Base-by-base conservation (phyloP, 1,140 invertebrate species). In the Leptopilina boulardi region DNA sequence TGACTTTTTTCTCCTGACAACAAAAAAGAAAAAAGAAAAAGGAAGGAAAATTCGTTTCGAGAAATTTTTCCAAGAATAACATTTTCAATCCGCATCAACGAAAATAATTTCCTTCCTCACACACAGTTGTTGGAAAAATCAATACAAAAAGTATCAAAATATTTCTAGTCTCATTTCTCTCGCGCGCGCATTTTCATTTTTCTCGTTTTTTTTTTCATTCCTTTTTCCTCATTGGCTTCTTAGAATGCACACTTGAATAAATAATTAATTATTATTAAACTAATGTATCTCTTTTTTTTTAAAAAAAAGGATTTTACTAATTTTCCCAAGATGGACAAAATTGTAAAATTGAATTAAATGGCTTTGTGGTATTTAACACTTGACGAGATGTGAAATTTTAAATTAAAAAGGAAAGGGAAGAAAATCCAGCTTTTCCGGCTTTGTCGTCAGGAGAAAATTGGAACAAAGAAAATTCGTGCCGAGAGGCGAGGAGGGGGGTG, bases 381-480 rank as follows among this genome's bases (percentile, higher is more conserved):
- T 66, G 26, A 34, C 26, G 59, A n/a, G 30, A 30, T 11, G 23
- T 66, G n/a, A 30, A 15, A 34, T 30, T 26, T 30, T 66, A n/a
- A n/a, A 66, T 30, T 30, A 30, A 30, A 30, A 66, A 30, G 23
- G 11, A n/a, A 54, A n/a, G 0, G 19, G 15, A 66, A 5, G 26
- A 34, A 66, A 66, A 30, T 66, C 23, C 21, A 66, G 59, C 26
- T 66, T 66, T 66, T 66, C 59, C 26, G 23, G 59, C 59, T 66
- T 30, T 66, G 59, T 66, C 13, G 59, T 15, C 13, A 30, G 23
- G 23, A 66, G 59, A 66, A 66, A 66, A 66, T 30, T 26, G 59
- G 59, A 15, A 66, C 59, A 66, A 66, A 66, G 59, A 30, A 66
- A 66, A 66, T 30, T 66, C 23, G 59, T 9, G n/a, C 30, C 34